phyloP scores from a whole-genome alignment of 2,888 invertebrate species.

The Carabus problematicus region DNA sequence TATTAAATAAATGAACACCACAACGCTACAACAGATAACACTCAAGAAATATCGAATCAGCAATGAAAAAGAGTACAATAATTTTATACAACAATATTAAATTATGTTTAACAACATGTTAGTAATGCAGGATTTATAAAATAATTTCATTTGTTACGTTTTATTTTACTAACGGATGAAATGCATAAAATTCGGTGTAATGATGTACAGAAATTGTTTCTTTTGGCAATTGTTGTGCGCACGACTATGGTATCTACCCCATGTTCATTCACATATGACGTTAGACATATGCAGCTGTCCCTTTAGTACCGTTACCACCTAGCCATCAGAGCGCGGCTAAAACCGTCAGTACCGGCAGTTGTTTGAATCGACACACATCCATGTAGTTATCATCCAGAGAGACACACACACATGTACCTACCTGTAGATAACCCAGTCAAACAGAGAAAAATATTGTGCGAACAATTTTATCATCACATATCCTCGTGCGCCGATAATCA shows the following conservation, averaged over 20 bases:
- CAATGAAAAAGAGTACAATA: no score
- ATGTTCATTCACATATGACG: conserved; percentile 55
- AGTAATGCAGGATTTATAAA: no score
- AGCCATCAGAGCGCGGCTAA: conserved; percentile 41
- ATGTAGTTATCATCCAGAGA: background rate
- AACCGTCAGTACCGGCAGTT: conserved; percentile 11
- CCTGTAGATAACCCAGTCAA: background rate
- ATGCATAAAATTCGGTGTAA: no score
- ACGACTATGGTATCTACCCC: conserved; percentile 59
- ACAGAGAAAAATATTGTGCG: background rate
- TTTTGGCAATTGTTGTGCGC: conserved; percentile 26
- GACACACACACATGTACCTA: background rate
- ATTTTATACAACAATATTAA: no score
- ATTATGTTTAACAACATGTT: no score
- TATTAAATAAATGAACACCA: no score
- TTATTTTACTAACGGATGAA: no score
- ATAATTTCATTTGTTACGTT: no score
- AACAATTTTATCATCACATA: background rate
- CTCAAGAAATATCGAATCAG: no score
- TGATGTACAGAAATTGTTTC: background rate
- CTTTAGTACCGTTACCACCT: conserved; percentile 53
- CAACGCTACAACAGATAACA: no score
- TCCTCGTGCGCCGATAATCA: conserved; percentile 5
- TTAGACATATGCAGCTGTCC: conserved; percentile 58
- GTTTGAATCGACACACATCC: conserved; percentile 11